Percentiles rank a stretch among this genome's conserved stretches.
Conservation (phyloP, 2,113 vertebrate species). For the Bolborhynchus lineola region DNA sequence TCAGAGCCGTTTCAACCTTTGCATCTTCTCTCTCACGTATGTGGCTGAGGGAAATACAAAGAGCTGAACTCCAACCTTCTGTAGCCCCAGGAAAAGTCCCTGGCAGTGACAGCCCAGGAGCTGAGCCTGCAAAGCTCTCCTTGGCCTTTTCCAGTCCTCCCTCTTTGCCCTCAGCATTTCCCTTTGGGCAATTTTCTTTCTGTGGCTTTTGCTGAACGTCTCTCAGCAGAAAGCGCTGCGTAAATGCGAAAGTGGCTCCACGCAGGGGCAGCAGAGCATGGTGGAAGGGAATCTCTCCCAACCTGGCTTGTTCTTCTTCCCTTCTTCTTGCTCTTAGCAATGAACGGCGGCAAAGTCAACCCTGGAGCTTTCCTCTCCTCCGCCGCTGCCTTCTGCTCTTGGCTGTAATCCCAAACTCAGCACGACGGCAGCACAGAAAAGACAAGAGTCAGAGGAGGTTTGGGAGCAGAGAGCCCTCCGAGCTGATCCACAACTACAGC, state of each 20-base stretch:
- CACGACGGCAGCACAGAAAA: not conserved
- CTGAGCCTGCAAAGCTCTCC: not conserved
- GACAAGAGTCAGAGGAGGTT: no score
- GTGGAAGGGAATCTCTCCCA: not conserved
- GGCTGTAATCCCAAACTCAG: not conserved
- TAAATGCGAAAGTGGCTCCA: not conserved
- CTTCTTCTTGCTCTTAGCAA: not conserved
- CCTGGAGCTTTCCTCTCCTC: not conserved
- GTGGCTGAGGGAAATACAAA: not conserved
- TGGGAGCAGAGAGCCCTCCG: not conserved
- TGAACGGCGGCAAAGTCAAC: not conserved
- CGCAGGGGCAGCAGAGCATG: not conserved
- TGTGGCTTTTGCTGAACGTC: not conserved
- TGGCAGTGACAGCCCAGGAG: not conserved
- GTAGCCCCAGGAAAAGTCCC: not conserved
- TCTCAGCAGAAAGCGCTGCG: not conserved
- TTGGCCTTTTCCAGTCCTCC: not conserved
- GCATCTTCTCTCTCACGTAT: not conserved
- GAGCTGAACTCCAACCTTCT: not conserved
- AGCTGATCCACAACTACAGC: rapidly evolving
- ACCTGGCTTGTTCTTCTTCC: not conserved
- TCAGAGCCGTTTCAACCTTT: not conserved
- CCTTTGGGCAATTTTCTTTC: not conserved
- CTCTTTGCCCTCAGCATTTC: not conserved
- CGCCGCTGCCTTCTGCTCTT: not conserved